Conservation (phyloP, 2,113 vertebrate species). For the Porphyrio hochstetteri region DNA sequence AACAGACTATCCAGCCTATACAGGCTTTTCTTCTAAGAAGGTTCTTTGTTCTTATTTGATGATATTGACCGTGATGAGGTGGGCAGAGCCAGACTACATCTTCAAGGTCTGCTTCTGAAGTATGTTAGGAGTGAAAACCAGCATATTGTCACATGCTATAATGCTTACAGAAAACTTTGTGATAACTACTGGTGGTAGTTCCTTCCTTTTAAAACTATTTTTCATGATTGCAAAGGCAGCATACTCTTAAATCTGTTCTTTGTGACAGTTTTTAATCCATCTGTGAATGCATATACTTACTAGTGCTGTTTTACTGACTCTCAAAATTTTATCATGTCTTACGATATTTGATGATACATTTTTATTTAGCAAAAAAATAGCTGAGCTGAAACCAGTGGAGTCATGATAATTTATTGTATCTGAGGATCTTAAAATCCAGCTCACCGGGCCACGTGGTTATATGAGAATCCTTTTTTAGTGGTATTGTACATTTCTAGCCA, state of each 20-base stretch:
- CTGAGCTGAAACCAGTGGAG: not conserved
- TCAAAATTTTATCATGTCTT: not conserved
- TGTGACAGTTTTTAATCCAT: not conserved
- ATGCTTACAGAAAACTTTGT: not conserved
- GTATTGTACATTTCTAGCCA: not conserved
- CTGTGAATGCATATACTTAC: not conserved
- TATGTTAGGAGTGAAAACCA: not conserved
- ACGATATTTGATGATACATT: not conserved
- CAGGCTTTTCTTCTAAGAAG: not conserved
- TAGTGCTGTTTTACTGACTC: not conserved
- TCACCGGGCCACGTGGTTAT: not conserved
- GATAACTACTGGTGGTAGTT: accelerated
- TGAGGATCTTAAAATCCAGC: not conserved
- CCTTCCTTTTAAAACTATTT: not conserved
- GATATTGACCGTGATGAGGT: not conserved
- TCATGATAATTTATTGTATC: not conserved
- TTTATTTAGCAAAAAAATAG: not conserved
- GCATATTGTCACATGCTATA: not conserved
- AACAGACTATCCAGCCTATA: not conserved
- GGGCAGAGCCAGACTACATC: not conserved
- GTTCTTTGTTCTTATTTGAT: not conserved
- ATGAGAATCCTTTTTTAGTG: not conserved
- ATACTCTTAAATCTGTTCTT: not conserved
- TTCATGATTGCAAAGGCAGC: not conserved
- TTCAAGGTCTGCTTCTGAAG: not conserved